These are phyloP conservation scores for Muricea muricata DNA, from an alignment of 92 coral and sea anemone species.

Conservation along the genomic window DNA sequence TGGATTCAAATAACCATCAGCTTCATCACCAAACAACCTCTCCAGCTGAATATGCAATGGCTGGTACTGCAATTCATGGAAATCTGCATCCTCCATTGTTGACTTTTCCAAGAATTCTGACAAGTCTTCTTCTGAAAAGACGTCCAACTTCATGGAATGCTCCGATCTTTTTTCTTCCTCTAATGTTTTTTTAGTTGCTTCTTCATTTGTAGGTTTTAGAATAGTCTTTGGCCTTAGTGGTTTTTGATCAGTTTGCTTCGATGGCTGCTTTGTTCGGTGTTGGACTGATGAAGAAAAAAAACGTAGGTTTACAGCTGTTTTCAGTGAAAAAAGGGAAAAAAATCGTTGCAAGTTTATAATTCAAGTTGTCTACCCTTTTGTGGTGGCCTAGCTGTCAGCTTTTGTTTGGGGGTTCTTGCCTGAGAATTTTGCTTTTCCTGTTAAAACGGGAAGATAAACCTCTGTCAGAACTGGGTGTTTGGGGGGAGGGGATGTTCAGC, in stretches of 20 bases:
- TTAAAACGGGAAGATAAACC: background rate
- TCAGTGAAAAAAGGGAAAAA: too few species aligned
- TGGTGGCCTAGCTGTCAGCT: background rate
- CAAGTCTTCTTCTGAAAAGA: constrained; percentile 28
- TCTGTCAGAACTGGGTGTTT: too few species aligned
- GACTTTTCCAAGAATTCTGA: constrained; percentile 33
- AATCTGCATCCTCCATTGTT: constrained; percentile 62
- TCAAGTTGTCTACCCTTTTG: background rate
- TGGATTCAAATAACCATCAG: constrained; percentile 82
- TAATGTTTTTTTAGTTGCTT: background rate
- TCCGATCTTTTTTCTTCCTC: constrained; percentile 8
- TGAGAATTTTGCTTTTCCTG: background rate
- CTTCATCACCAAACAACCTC: constrained; percentile 72
- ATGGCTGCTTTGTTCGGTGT: background rate
- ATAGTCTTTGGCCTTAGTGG: background rate
- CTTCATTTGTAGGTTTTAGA: background rate
- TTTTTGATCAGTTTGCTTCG: background rate
- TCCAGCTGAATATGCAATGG: constrained; percentile 85
- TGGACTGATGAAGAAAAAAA: background rate
- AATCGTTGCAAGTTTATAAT: too few species aligned
- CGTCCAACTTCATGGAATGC: background rate
- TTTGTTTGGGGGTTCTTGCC: background rate
- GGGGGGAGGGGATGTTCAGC: too few species aligned
- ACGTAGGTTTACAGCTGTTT: too few species aligned
- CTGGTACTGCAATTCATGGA: constrained; percentile 74